Evolutionary conservation across 1,140 invertebrate genomes (phyloP), one percentile per base, ranked within the genome.

Genomic region (Ganaspis sp.): DNA sequence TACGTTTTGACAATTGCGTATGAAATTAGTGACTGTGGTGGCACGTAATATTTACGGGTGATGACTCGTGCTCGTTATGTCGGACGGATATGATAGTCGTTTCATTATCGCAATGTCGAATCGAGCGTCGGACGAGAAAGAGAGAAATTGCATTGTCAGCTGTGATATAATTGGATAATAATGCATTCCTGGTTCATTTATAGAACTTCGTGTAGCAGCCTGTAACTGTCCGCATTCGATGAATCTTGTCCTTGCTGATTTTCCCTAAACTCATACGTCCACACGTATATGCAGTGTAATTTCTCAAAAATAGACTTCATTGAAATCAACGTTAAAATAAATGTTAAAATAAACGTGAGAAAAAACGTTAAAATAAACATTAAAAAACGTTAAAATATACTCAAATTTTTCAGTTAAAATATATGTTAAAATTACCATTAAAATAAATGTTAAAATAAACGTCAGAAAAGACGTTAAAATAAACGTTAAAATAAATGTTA

Each of bases 81-180:
- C 21, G 54, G 21, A 58, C 21, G 21, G 21, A 58, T 26, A 58
- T 58, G 21, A 58, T 58, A 19, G 54, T 58, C 54, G 21, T 58
- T 58, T 58, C 54, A 58, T 58, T 58, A 26, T 26, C 21, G 54
- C 9, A 58, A 58, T 15, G 21, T 19, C 21, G 21, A 58, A 58
- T 23, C 23, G 11, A 58, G 54, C 21, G 23, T 58, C 54, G 21
- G 54, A 58, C 54, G 54, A 26, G 54, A 58, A 58, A 58, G 54
- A 26, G 23, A 58, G 11, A 23, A 58, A 58, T 58, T 58, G 23
- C 54, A 58, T 23, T 58, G 54, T 58, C 54, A 58, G 54, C 21
- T 58, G 11, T 26, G 54, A 58, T 58, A 58, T 58, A 58, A 58
- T 58, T 58, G 54, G 54, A 58, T 26, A 58, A 58, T 58, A 58